Conservation (phyloP, 1,140 invertebrate genomes). For the Doryteuthis pealeii region DNA sequence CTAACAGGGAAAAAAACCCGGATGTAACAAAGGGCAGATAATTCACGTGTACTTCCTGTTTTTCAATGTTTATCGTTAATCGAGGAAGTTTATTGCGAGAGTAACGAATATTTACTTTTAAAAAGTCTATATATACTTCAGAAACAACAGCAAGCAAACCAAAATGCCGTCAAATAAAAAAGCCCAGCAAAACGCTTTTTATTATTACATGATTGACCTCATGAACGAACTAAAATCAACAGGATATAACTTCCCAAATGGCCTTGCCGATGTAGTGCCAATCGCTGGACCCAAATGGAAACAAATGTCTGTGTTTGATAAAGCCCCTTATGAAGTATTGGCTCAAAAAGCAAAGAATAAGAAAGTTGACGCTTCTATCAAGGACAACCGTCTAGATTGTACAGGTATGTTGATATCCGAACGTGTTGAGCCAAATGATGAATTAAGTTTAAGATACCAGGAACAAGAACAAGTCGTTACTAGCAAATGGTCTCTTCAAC, state of each 20-base stretch:
- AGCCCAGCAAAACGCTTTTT: constrained; percentile 45
- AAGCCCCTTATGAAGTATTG: not conserved
- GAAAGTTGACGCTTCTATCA: not conserved
- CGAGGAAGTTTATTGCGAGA: too few species aligned
- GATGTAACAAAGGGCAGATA: too few species aligned
- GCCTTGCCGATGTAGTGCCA: constrained; percentile 47
- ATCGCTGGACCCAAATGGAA: constrained; percentile 50
- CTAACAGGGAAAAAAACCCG: too few species aligned
- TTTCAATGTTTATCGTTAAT: too few species aligned
- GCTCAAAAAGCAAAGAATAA: not conserved
- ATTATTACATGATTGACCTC: constrained; percentile 51
- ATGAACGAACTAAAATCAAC: constrained; percentile 38
- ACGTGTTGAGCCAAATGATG: not conserved
- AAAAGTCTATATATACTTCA: too few species aligned
- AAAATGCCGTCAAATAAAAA: constrained; percentile 46
- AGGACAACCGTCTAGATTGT: not conserved
- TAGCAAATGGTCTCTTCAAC: not conserved
- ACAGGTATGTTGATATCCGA: not conserved
- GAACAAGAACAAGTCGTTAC: not conserved
- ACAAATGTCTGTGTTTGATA: constrained; percentile 21
- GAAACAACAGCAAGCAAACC: not conserved
- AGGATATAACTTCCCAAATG: constrained; percentile 38
- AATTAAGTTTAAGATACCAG: not conserved
- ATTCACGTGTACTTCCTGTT: too few species aligned
- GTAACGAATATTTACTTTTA: too few species aligned